Evolutionary conservation across 2,113 vertebrate species (phyloP), one percentile per base, ranked within the genome.

Genomic region (Chinchilla lanigera): DNA sequence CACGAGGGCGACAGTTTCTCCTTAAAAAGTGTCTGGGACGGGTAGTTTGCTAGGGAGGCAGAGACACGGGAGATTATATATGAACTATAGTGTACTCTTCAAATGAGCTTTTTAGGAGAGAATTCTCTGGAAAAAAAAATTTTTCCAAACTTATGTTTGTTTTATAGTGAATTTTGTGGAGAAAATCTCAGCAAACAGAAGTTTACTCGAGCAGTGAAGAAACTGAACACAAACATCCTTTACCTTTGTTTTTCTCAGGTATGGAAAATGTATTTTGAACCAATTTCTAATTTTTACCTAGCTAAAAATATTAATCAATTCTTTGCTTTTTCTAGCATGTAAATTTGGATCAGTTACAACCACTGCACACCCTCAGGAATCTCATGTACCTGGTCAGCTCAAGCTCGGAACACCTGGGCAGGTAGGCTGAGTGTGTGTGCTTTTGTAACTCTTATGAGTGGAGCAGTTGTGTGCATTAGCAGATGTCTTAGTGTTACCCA

Each of bases 221-320:
- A 99, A 97, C 98, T 99, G 96, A 99, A 99, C 97, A 99, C 99
- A 83, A 99, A 99, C 97, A 99, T 99, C 98, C 99, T 99, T 80
- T 99, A 99, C 97, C 99, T 99, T 52, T 99, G 99, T 98, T 99
- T 99, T 98, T 99, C 99, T 38, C 99, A 99, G 99, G 99, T 99
- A 99, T 5, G 97, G n/a, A 60, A 52, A 77, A 80, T 33, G 19
- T 2, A 12, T 52, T 83, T 5, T 82, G 78, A 54, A 13, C 47
- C 60, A 5, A 56, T 60, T 84, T 92, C 7, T 77, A 63, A 78
- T 96, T 97, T 97, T 97, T 95, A 90, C 50, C 17, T 86, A n/a
- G 54, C 92, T 88, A 83, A n/a, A 94, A 93, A 91, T 96, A 69
- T 86, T 98, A 95, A 98, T 47, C 0, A 0, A 58, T 89, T 67